Evolutionary conservation across 2,797 vertebrate genomes (phyloP), one percentile per base, ranked within the genome.

Genomic region (Cercopithecus mitis): DNA sequence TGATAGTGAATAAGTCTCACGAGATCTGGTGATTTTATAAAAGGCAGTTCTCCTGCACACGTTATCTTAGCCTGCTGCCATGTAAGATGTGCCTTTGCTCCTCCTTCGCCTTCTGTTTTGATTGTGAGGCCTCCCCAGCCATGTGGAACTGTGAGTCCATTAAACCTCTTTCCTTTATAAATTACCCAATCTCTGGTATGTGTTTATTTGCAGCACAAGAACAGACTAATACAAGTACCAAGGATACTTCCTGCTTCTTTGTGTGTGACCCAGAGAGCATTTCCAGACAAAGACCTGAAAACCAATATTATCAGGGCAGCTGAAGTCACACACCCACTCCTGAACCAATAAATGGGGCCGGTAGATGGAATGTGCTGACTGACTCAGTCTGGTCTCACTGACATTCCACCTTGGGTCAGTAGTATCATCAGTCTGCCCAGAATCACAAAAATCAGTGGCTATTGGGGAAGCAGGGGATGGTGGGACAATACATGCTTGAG

Each of bases 371-470:
- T 3, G 3, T 17, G 0, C 33, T 36, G 13, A 80, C 22, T 19
- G 30, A 19, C 4, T 39, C 20, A 77, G 61, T 25, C 50, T 41
- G 75, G 20, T 17, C 43, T 84, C 85, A 0, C 7, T 77, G 36
- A 64, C 30, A 11, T 67, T 43, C 84, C 33, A 4, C 36, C 17
- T 14, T 19, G 24, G 43, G 10, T 45, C 64, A 30, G 27, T 20
- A 25, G 7, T 70, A 25, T n/a, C 27, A 15, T 30, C 15, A 25
- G 24, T 27, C 22, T 25, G 5, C 10, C 52, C 19, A 1, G 17
- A 92, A 86, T 90, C 88, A 72, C 80, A 81, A 30, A 84, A 82
- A 27, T 55, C 79, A 57, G 45, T 72, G 30, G 47, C 52, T 80
- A 2, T 1, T 64, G 43, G 82, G 50, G 43, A 90, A 61, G 33